Evolutionary conservation across 2,113 vertebrate genomes (phyloP).

Genomic region (Pyxicephalus adspersus): DNA sequence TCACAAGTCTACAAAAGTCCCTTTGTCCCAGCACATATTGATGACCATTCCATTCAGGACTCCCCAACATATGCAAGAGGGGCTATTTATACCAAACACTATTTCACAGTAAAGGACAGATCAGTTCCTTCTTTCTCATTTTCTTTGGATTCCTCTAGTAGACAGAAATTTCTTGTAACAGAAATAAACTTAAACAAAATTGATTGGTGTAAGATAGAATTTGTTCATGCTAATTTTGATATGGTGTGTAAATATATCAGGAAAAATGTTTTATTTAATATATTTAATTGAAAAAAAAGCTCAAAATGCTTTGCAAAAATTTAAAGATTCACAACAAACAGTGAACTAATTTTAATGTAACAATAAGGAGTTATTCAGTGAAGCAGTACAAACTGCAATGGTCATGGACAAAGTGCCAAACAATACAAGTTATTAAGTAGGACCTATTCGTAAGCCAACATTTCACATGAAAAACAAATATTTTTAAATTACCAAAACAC

Average conservation of each 20-base stretch:
- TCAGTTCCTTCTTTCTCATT: neutral
- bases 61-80: constrained; percentile 43
- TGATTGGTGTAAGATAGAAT: too few relatives aligned
- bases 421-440: too few relatives aligned
- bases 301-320: neutral
- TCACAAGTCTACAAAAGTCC: constrained; percentile 64
- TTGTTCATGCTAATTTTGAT: neutral
- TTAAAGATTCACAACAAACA: neutral
- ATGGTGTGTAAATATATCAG: neutral
- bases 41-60: constrained; percentile 33
- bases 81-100: constrained; percentile 33
- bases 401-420: too few relatives aligned
- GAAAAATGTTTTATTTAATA: too few relatives aligned
- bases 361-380: too few relatives aligned
- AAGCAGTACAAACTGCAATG: too few relatives aligned
- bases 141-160: constrained; percentile 26
- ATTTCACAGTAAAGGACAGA: neutral
- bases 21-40: constrained; percentile 66
- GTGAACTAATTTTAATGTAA: too few relatives aligned
- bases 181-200: too few relatives aligned
- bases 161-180: constrained; percentile 5
- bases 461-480: too few relatives aligned
- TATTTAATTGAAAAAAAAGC: neutral
- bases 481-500: too few relatives aligned
- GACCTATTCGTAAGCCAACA: too few relatives aligned